phyloP scores from a whole-genome alignment of 2,113 vertebrate species.

The Onychostoma macrolepis region DNA sequence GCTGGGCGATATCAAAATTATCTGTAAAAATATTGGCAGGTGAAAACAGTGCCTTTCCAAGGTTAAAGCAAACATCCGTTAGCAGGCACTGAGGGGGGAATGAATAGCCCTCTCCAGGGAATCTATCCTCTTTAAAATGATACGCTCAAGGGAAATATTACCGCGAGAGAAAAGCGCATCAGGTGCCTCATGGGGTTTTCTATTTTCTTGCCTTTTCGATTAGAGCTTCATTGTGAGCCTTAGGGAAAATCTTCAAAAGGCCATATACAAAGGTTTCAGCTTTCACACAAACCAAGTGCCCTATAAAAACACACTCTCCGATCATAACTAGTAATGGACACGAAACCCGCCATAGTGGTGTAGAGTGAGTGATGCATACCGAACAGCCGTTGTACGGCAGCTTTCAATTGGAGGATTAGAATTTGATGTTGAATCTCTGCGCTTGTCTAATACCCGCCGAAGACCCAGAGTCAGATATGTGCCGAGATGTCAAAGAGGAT shows the following conservation, averaged over 20 bases:
- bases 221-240: not conserved
- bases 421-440: slow-evolving; percentile 26
- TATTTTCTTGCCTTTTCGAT: slow-evolving; percentile 13
- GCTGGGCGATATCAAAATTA: not conserved
- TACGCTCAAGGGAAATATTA: slow-evolving; percentile 23
- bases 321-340: not conserved
- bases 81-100: not conserved
- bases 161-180: slow-evolving; percentile 4
- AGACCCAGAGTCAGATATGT: slow-evolving; percentile 55
- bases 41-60: not conserved
- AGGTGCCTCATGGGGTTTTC: slow-evolving; percentile 1
- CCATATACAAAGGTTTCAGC: not conserved
- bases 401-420: slow-evolving; percentile 47
- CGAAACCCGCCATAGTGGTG: not conserved
- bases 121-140: slow-evolving; percentile 25
- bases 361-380: not conserved
- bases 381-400: not conserved
- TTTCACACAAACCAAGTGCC: not conserved
- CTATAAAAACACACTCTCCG: not conserved
- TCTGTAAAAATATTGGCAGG: not conserved
- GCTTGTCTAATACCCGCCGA: slow-evolving; percentile 19
- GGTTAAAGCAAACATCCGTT: not conserved
- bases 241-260: not conserved
- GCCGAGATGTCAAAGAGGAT: slow-evolving; percentile 55
- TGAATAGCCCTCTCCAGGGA: slow-evolving; percentile 19